Conservation (phyloP, 1,140 invertebrate genomes). For the Battus philenor region DNA sequence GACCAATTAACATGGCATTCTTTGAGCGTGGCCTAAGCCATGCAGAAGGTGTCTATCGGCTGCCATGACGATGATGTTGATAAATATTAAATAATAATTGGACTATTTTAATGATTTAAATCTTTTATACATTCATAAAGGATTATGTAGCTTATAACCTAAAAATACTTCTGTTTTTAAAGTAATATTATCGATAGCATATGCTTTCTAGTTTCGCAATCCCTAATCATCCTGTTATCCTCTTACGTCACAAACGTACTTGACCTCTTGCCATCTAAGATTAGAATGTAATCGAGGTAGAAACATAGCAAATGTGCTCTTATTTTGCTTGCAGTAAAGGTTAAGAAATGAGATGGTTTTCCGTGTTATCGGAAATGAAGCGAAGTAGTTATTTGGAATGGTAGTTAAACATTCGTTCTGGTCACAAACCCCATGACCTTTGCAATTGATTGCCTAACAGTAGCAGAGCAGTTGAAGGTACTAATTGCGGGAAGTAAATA, state of each 20-base stretch:
- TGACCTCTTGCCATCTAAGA: slow-evolving; percentile 39
- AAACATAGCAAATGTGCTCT: slow-evolving; percentile 19
- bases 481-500: too few species aligned
- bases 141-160: too few species aligned
- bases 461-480: too few species aligned
- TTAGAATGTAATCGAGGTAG: slow-evolving; percentile 1
- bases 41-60: too few species aligned
- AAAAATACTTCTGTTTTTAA: too few species aligned
- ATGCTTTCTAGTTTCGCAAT: slow-evolving; percentile 6
- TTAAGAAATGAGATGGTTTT: not conserved
- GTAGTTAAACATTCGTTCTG: not conserved
- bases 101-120: too few species aligned
- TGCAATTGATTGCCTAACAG: too few species aligned
- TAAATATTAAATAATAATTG: not conserved
- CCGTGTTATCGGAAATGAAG: slow-evolving; percentile 4
- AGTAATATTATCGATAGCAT: slow-evolving; percentile 15
- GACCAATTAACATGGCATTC: too few species aligned
- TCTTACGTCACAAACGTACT: slow-evolving; percentile 49
- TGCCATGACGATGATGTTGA: too few species aligned
- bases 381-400: slow-evolving; percentile 4
- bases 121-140: too few species aligned
- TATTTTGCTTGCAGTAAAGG: slow-evolving; percentile 3
- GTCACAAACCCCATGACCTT: too few species aligned
- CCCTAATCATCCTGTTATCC: slow-evolving; percentile 41
- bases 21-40: too few species aligned